Conservation (phyloP, 2,888 invertebrate species). For the Dryocosmus kuriphilus region DNA sequence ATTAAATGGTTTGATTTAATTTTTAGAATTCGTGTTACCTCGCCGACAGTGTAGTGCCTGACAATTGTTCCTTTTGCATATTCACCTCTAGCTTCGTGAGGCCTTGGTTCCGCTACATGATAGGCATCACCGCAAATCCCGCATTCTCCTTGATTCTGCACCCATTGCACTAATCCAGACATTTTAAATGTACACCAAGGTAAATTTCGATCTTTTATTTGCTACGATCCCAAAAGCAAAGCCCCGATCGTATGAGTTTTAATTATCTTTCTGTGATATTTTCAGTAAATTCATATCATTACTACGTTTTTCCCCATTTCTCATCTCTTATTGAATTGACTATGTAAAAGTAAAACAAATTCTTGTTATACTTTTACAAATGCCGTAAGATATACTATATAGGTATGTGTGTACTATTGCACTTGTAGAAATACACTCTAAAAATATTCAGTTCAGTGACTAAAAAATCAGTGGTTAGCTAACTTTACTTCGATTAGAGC, state of each 20-base stretch:
- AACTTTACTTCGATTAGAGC: no score
- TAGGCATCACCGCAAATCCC: conserved; percentile 94
- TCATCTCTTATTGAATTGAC: background rate
- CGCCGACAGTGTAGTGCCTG: conserved; percentile 89
- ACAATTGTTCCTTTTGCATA: conserved; percentile 92
- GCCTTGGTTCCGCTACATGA: conserved; percentile 85
- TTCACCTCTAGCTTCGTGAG: conserved; percentile 93
- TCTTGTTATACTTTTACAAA: no score
- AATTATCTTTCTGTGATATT: background rate
- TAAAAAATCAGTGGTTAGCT: background rate
- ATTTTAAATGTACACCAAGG: conserved; percentile 7
- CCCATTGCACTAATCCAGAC: conserved; percentile 87
- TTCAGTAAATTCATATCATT: no score
- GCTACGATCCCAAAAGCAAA: background rate
- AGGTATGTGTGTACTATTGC: no score
- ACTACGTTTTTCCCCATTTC: no score
- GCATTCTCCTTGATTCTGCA: conserved; percentile 90
- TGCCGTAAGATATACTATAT: no score
- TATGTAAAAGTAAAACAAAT: background rate
- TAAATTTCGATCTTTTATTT: conserved; percentile 20
- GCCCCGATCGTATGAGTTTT: background rate
- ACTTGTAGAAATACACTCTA: background rate
- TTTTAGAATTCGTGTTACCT: conserved; percentile 79
- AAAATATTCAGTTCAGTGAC: background rate
- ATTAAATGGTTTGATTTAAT: background rate